A percentile compares a stretch with the other conserved stretches of the same genome.
Conservation (phyloP, 2,113 vertebrate species). For the Muscicapa adusta region DNA sequence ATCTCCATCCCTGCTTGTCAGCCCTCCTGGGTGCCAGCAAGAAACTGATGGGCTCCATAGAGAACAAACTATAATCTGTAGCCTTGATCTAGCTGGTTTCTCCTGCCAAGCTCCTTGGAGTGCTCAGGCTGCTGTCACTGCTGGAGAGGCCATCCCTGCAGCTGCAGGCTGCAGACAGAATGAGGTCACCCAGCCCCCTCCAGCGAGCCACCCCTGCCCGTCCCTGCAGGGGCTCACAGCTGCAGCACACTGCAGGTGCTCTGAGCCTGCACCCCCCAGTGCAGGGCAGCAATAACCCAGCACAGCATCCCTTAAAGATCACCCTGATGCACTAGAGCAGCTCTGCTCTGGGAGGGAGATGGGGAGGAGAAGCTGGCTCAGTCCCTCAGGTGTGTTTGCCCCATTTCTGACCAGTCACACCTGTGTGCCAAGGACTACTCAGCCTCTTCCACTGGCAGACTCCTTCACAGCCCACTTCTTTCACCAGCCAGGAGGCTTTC, state of each 20-base stretch:
- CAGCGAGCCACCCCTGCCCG: background rate
- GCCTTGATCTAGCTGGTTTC: background rate
- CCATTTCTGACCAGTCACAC: background rate
- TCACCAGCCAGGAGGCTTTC: background rate
- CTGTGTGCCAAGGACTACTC: background rate
- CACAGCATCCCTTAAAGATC: background rate
- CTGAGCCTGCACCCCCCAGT: background rate
- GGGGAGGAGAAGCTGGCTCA: background rate
- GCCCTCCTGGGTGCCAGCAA: background rate
- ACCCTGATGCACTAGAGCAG: rapidly evolving
- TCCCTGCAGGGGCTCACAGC: background rate
- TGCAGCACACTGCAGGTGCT: background rate
- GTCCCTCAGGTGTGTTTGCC: background rate
- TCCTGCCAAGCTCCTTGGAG: background rate
- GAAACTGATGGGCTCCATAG: rapidly evolving
- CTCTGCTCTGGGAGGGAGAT: background rate
- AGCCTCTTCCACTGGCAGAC: background rate
- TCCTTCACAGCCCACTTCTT: background rate
- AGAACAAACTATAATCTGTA: rapidly evolving
- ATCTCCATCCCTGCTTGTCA: background rate
- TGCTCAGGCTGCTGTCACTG: background rate
- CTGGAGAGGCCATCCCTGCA: background rate
- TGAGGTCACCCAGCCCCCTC: slow-evolving; percentile 47
- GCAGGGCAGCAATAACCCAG: background rate
- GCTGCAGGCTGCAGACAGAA: slow-evolving; percentile 32